phyloP scores from a whole-genome alignment of 2,888 invertebrate genomes.

The Leucozona laternaria region DNA sequence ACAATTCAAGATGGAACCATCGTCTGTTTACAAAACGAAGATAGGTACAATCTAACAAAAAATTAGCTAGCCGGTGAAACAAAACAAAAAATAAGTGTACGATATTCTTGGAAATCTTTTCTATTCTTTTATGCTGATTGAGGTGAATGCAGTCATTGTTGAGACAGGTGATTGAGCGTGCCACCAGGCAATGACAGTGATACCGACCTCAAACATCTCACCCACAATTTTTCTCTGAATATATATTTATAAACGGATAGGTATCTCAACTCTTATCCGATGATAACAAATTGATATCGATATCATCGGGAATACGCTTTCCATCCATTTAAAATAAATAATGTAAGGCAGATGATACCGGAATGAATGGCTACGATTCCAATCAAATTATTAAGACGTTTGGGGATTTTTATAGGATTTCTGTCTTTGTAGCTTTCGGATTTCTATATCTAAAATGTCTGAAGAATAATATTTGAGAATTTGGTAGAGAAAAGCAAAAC shows the following conservation, averaged over 20 bases:
- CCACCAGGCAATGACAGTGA: slow-evolving; percentile 43
- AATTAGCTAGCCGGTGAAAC: not conserved
- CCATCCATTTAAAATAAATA: slow-evolving; percentile 36
- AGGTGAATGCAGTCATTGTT: slow-evolving; percentile 58
- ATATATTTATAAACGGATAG: too few species aligned
- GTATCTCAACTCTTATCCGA: slow-evolving; percentile 42
- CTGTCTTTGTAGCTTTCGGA: not conserved
- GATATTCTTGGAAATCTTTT: slow-evolving; percentile 15
- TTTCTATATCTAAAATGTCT: not conserved
- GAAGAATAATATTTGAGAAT: not conserved
- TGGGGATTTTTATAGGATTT: not conserved
- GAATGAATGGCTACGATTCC: slow-evolving; percentile 21
- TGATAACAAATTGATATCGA: slow-evolving; percentile 40
- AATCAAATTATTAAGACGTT: slow-evolving; percentile 15
- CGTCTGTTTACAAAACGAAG: slow-evolving; percentile 46
- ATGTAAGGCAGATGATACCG: slow-evolving; percentile 20
- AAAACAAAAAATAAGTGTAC: not conserved
- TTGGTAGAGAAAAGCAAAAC: not conserved
- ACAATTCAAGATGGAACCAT: slow-evolving; percentile 35
- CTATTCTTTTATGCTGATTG: slow-evolving; percentile 41
- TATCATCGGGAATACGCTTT: slow-evolving; percentile 29
- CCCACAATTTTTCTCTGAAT: not conserved
- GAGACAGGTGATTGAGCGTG: slow-evolving; percentile 51
- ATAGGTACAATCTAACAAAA: not conserved
- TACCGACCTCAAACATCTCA: slow-evolving; percentile 21